These are phyloP conservation scores for Mamestra brassicae DNA, from an alignment of 2,888 invertebrate genomes.

Conservation along the genomic window DNA sequence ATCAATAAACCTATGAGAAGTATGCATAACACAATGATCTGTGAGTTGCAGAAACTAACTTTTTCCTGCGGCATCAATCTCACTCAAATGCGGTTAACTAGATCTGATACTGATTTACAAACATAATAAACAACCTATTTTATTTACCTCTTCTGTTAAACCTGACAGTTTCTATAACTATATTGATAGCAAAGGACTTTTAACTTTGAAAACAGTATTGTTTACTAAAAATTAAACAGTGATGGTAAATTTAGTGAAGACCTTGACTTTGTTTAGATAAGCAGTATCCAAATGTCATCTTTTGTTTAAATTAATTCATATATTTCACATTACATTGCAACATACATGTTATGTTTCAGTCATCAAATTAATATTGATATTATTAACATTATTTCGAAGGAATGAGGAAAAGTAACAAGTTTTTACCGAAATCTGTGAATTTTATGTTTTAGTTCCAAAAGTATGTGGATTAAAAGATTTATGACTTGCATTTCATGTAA, in stretches of 20 bases:
- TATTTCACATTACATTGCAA: constrained; percentile 17
- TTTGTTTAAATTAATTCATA: background rate
- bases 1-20: too few relatives aligned
- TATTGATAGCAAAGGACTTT: too few relatives aligned
- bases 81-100: too few relatives aligned
- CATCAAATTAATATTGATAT: background rate
- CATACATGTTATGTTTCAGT: background rate
- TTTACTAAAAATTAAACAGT: background rate
- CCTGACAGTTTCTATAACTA: background rate
- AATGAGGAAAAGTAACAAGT: constrained; percentile 20
- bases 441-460: constrained; percentile 9
- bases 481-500: background rate
- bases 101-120: too few relatives aligned
- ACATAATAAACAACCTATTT: background rate
- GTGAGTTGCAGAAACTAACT: background rate
- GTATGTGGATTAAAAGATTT: background rate
- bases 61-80: background rate
- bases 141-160: background rate
- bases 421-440: background rate
- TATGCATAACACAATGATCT: background rate
- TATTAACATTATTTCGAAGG: background rate
- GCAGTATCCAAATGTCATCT: constrained; percentile 7
- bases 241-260: constrained; percentile 6
- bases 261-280: constrained; percentile 30
- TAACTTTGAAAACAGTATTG: background rate